Base-by-base conservation (phyloP, 2,888 invertebrate genomes). In the Agrochola macilenta region DNA sequence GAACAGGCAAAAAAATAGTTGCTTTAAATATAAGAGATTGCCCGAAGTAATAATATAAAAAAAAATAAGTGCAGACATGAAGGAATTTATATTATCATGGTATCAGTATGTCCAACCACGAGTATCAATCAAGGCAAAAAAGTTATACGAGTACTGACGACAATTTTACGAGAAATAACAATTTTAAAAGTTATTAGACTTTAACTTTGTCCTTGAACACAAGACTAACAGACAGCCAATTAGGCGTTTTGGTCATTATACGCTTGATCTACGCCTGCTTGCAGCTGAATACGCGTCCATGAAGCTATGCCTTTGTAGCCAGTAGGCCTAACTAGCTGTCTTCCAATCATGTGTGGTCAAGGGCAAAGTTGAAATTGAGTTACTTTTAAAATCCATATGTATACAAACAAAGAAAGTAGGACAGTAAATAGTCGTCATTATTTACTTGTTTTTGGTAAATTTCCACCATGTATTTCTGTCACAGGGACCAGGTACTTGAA, bases 1-100 rank as follows among this genome's bases (percentile, higher is more conserved):
- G 78, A 78, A 54, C 68, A 75, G 8, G 26, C 26, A 49, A 12
- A 75, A 20, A 5, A 54, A 43, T 11, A 20, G 4, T 35, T 14
- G 35, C 2, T 58, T 57, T 54, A 20, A 52, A 52, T 26, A 73
- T 30, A 17, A 61, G 20, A 60, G 8, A 7, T 8, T 58, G 26
- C 17, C 30, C 30, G 7, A 30, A 30, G 30, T 35, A 12, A 39
- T 39, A 39, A n/a, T n/a, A 46, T 12, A 26, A 65, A 46, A 26
- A 46, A 20, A 26, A 26, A 46, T 12, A 7, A 66, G 20, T 30
- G 46, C 30, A 71, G 54, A 17, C 7, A 54, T 49, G 20, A 52
- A 52, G 12, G 12, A 52, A 43, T n/a, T 23, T 30, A 68, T 68
- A 52, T 14, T 30, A 30, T 20, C 7, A 14, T 39, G 20, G 12